These are phyloP conservation scores for Troglohyphantes excavatus DNA, from an alignment of 2,888 invertebrate genomes.

Conservation along the genomic window DNA sequence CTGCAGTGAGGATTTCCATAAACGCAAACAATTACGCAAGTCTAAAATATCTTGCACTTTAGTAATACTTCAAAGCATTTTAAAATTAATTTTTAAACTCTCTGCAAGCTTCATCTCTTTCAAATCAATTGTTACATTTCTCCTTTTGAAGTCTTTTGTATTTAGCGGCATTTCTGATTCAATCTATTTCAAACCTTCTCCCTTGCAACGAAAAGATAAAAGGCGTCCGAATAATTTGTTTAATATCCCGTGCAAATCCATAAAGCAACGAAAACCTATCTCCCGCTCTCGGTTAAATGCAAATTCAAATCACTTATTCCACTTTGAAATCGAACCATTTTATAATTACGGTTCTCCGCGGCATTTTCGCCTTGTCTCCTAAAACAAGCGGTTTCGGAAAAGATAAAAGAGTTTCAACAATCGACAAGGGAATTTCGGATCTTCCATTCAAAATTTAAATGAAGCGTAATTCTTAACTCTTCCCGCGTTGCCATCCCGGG, in stretches of 20 bases:
- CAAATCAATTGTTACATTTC: slow-evolving; percentile 29
- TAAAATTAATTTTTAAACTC: not conserved
- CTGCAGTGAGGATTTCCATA: too few relatives aligned
- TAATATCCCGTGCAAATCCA: slow-evolving; percentile 33
- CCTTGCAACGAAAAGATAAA: slow-evolving; percentile 43
- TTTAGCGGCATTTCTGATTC: slow-evolving; percentile 13
- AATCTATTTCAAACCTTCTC: slow-evolving; percentile 6
- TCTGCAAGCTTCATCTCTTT: slow-evolving; percentile 3
- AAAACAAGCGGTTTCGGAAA: not conserved
- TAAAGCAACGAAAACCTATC: not conserved
- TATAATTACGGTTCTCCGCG: slow-evolving; percentile 60
- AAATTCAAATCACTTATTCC: slow-evolving; percentile 55
- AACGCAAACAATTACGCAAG: not conserved
- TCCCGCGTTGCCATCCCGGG: slow-evolving; percentile 14
- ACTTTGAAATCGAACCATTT: slow-evolving; percentile 59
- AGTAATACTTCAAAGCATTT: not conserved
- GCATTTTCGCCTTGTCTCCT: slow-evolving; percentile 1
- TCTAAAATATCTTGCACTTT: not conserved
- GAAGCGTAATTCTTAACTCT: too few relatives aligned
- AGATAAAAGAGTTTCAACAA: slow-evolving; percentile 55
- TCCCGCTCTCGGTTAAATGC: slow-evolving; percentile 5
- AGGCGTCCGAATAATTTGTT: slow-evolving; percentile 38
- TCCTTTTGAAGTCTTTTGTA: slow-evolving; percentile 30
- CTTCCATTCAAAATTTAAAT: slow-evolving; percentile 47
- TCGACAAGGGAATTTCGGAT: slow-evolving; percentile 29